Conservation (phyloP, 2,888 invertebrate genomes). For the Hyposoter dolosus region DNA sequence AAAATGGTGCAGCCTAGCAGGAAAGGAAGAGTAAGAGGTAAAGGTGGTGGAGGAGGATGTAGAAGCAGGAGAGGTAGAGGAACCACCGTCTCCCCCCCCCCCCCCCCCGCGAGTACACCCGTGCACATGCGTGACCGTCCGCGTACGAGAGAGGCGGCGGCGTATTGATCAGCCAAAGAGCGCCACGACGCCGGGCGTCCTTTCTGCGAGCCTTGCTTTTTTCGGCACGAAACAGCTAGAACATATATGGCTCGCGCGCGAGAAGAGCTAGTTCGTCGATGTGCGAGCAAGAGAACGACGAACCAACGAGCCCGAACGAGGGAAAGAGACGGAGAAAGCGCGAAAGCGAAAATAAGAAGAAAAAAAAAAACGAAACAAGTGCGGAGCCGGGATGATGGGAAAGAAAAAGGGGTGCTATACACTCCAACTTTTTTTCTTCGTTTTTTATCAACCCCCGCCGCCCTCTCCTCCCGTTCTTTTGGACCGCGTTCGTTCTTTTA, state of each 20-base stretch:
- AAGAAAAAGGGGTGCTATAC: constrained; percentile 29
- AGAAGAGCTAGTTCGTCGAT: constrained; percentile 63
- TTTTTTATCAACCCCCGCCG: constrained; percentile 1
- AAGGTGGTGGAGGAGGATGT: constrained; percentile 46
- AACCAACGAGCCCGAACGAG: constrained; percentile 41
- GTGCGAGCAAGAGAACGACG: constrained; percentile 66
- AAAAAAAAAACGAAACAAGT: constrained; percentile 39
- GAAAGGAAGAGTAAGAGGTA: constrained; percentile 64
- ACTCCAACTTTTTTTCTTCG: constrained; percentile 30
- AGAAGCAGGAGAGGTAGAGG: constrained; percentile 58
- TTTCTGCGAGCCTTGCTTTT: constrained; percentile 84
- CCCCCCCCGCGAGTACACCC: constrained; percentile 73
- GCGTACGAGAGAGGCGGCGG: constrained; percentile 82
- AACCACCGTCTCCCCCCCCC: constrained; percentile 53
- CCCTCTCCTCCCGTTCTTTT: constrained; percentile 30
- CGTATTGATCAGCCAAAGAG: constrained; percentile 85
- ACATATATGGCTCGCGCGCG: constrained; percentile 19
- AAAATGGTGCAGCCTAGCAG: constrained; percentile 71
- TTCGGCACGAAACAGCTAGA: constrained; percentile 75
- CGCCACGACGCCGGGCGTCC: constrained; percentile 84
- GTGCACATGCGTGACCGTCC: constrained; percentile 85
- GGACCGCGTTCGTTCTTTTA: constrained; percentile 22
- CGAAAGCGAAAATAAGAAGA: constrained; percentile 61
- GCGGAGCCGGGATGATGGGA: constrained; percentile 61
- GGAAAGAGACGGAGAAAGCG: constrained; percentile 56